Evolutionary conservation across 2,113 vertebrate species (phyloP).

Genomic region (Clinocottus analis): DNA sequence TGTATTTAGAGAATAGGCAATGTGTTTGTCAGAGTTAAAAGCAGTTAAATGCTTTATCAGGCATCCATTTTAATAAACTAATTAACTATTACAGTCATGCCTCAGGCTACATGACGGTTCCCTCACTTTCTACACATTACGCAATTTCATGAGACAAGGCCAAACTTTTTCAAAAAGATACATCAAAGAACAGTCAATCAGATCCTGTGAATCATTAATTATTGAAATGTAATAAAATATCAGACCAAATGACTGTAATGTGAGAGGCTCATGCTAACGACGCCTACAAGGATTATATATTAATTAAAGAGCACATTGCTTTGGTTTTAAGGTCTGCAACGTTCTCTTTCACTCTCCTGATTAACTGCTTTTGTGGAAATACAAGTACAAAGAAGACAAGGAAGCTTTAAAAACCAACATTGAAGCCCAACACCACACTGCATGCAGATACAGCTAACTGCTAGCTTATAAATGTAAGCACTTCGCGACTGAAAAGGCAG

Average conservation of each 20-base stretch:
- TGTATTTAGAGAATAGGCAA: background rate
- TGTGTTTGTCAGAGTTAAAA: background rate
- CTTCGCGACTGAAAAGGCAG: background rate
- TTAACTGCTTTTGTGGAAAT: background rate
- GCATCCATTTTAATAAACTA: background rate
- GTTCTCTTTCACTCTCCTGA: background rate
- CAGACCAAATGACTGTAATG: background rate
- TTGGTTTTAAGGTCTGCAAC: background rate
- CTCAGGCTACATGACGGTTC: background rate
- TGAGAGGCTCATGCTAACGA: background rate
- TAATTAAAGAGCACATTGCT: background rate
- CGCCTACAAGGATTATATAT: background rate
- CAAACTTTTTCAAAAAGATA: background rate
- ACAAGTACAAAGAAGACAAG: too few species aligned
- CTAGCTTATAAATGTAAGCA: background rate
- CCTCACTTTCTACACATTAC: background rate
- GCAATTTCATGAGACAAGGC: background rate
- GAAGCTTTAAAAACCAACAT: background rate
- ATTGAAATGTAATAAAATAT: background rate
- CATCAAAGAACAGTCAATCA: background rate
- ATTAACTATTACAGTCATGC: background rate
- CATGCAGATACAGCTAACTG: background rate
- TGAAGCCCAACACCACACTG: background rate
- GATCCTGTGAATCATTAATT: background rate
- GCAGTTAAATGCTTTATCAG: background rate